Percentiles rank a stretch among this genome's conserved stretches.
These are phyloP conservation scores for Myiotriccus ornatus DNA, from an alignment of 2,797 vertebrate genomes.

Conservation along the genomic window DNA sequence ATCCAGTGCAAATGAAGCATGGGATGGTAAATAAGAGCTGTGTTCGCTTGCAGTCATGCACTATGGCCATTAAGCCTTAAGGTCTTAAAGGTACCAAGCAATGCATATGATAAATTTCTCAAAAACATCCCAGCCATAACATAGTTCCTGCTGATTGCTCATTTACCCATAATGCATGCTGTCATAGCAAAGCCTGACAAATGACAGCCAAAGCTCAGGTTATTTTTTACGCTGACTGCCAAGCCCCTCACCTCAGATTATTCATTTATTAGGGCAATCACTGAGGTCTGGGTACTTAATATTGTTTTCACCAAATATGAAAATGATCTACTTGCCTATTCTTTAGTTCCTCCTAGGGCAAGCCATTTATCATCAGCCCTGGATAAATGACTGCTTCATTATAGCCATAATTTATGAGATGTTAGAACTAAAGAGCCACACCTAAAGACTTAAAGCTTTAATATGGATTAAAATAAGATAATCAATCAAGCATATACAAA, in stretches of 20 bases:
- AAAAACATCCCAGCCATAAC: conserved; percentile 86
- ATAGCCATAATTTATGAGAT: conserved; percentile 86
- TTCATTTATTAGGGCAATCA: conserved; percentile 88
- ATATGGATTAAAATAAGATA: conserved; percentile 88
- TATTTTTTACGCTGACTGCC: conserved; percentile 86
- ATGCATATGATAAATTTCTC: conserved; percentile 86
- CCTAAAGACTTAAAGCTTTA: conserved; percentile 87
- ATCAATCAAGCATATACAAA: conserved; percentile 86
- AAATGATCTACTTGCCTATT: conserved; percentile 91
- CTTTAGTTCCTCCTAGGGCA: conserved; percentile 85
- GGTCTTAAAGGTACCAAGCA: conserved; percentile 85
- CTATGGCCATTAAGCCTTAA: conserved; percentile 83
- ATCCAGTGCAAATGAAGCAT: conserved; percentile 79
- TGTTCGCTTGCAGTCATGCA: conserved; percentile 81
- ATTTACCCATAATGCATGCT: conserved; percentile 89
- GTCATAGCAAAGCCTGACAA: conserved; percentile 84
- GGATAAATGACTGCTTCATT: conserved; percentile 90
- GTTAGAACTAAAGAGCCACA: conserved; percentile 83
- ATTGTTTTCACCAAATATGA: conserved; percentile 91
- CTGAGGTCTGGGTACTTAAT: conserved; percentile 85
- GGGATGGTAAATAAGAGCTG: conserved; percentile 80
- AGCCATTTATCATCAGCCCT: conserved; percentile 82
- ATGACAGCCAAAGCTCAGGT: conserved; percentile 80
- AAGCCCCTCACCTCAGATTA: conserved; percentile 87
- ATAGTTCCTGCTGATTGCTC: conserved; percentile 87